Conservation (phyloP, 2,888 invertebrate species). For the Sicus ferrugineus region DNA sequence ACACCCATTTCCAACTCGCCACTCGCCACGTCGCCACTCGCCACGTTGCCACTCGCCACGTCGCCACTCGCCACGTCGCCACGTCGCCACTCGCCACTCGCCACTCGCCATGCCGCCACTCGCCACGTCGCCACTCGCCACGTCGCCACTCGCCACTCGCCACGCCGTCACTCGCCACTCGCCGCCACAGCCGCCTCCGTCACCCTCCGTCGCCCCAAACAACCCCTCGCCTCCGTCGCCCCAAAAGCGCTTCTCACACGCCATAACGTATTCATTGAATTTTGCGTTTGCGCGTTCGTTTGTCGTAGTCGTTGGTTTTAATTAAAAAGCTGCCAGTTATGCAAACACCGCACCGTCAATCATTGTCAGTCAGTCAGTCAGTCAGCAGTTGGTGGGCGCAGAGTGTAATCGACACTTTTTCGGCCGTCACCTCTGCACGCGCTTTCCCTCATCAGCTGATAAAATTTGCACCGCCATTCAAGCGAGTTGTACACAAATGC, state of each 20-base stretch:
- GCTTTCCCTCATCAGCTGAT: neutral
- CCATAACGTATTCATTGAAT: slow-evolving; percentile 4
- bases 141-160: too few species aligned
- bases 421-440: slow-evolving; percentile 1
- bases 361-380: slow-evolving; percentile 25
- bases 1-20: neutral
- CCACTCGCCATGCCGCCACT: too few species aligned
- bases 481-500: too few species aligned
- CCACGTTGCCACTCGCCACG: neutral
- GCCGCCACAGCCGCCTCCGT: too few species aligned
- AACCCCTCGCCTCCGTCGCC: neutral
- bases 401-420: slow-evolving; percentile 22
- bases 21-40: neutral
- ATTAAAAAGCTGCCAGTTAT: slow-evolving; percentile 39
- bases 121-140: too few species aligned
- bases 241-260: neutral
- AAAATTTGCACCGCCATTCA: neutral
- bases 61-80: neutral
- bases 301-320: slow-evolving; percentile 41
- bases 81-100: neutral
- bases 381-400: slow-evolving; percentile 7
- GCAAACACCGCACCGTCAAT: slow-evolving; percentile 19
- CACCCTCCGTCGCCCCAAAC: neutral
- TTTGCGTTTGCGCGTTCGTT: neutral
- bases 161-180: too few species aligned